Base-by-base conservation (phyloP, 2,888 invertebrate species). In the Rhaphigaster nebulosa region DNA sequence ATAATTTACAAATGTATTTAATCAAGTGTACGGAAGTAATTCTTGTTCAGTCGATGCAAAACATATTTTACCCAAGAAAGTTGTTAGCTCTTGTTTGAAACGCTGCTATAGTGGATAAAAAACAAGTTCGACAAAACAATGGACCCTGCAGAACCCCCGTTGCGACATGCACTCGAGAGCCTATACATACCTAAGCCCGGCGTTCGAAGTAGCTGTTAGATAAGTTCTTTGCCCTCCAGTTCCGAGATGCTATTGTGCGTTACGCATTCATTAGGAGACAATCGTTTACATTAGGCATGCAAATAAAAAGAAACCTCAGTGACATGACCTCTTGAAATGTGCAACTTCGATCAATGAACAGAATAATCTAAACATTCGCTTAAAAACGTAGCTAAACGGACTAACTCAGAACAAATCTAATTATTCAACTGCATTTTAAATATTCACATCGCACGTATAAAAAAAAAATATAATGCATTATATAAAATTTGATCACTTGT, bases 211-310 rank as follows among this genome's bases (percentile, higher is more conserved):
- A 15, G 45, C n/a, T 84, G 84, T 84, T 84, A 6, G 10, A 0
- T 26, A 80, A 45, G 84, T 84, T 84, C 84, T 50, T 84, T 84
- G 45, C 84, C 84, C 45, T 38, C 13, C 8, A 45, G 45, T 84
- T 45, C n/a, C 41, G 45, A 84, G 45, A 45, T 45, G 84, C 84
- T 45, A 84, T 84, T 84, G 45, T 84, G 84, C 84, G 26, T 84
- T 45, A 84, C 84, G 45, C 84, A 84, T 45, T 45, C 84, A 84
- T 84, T 84, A 41, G 20, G 38, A 76, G 34, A 84, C 84, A 84
- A 84, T 84, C 84, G 84, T n/a, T n/a, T 84, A n/a, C 84, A 45
- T 84, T 45, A 45, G n/a, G n/a, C 45, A 84, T 76, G 70, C 34
- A 76, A 76, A 76, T 76, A 76, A 76, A 76, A 76, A 76, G 18